Evolutionary conservation across 1,140 invertebrate species (phyloP), one percentile per base, ranked within the genome.

Genomic region (Bombus cullumanus): DNA sequence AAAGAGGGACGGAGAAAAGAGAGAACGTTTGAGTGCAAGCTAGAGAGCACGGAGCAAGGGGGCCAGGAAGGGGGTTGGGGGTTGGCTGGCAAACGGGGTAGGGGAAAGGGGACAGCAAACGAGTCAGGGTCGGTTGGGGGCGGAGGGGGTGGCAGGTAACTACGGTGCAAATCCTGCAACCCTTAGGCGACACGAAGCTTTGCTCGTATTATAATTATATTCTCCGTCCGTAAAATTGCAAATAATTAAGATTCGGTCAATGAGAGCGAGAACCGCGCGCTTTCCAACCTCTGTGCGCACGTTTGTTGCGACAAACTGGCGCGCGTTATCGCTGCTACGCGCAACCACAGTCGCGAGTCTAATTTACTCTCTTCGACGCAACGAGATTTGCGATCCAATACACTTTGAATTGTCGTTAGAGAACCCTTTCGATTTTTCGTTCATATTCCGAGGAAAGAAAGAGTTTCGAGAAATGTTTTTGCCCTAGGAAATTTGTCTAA

Each of bases 201-300:
- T 94, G 89, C 92, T 93, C 92, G 91, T 91, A 94, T 94, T 93
- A 94, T 95, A 94, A 94, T 94, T 94, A 94, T 92, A 94, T 93
- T 93, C 86, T 87, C 91, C 91, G 92, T 90, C 92, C 92, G 92
- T 94, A 93, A 95, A 95, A 95, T 94, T 94, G 89, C 92, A 94
- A 94, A 94, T 94, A 94, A 94, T 94, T 94, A 94, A 93, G 93
- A 94, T 93, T 92, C 92, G 92, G 94, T 94, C 92, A 92, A 94
- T 94, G 91, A 85, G 87, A 92, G 88, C 88, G 89, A 80, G 83
- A 68, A 77, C 77, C 77, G 82, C 62, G 76, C 64, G n/a, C 8
- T 85, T 86, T 71, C 12, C 47, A 43, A 37, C 47, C 66, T 53
- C 68, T 62, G 64, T 80, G 64, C n/a, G 64, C 22, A 15, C 74